These are phyloP conservation scores for Agrotis exclamationis DNA, from an alignment of 2,888 invertebrate genomes.

Conservation along the genomic window DNA sequence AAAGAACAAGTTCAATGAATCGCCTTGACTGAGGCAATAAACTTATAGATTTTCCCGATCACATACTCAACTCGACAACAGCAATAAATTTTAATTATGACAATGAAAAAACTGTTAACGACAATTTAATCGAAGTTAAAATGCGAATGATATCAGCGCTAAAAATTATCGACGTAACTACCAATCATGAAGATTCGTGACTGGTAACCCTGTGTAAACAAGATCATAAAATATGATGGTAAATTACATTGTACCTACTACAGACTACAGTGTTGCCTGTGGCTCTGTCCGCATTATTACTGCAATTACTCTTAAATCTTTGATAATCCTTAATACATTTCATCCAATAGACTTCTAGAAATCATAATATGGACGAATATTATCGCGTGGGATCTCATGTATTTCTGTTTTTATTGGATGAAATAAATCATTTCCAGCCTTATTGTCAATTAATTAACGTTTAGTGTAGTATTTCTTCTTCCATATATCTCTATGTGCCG, in stretches of 20 bases:
- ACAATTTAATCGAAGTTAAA: conserved; percentile 20
- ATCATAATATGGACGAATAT: not conserved
- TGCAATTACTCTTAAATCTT: conserved; percentile 7
- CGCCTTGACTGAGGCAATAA: conserved; percentile 42
- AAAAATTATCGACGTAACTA: conserved; percentile 14
- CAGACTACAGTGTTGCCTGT: conserved; percentile 14
- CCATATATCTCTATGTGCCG: too few species aligned
- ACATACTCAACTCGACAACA: conserved; percentile 19
- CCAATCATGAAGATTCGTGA: conserved; percentile 26
- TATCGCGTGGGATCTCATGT: too few species aligned
- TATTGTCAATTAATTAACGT: too few species aligned
- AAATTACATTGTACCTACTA: conserved; percentile 45
- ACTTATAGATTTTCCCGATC: conserved; percentile 9
- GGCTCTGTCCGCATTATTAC: conserved; percentile 17
- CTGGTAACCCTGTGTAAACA: conserved; percentile 41
- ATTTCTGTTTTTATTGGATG: too few species aligned
- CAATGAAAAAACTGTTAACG: conserved; percentile 34
- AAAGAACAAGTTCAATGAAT: conserved; percentile 38
- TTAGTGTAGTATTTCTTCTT: too few species aligned
- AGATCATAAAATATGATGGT: conserved; percentile 43
- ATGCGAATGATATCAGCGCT: conserved; percentile 41
- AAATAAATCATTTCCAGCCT: too few species aligned
- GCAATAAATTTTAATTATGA: conserved; percentile 41
- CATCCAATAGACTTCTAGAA: not conserved
- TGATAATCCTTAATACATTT: conserved; percentile 4